phyloP scores from a whole-genome alignment of 2,113 vertebrate species.

The Butorides virescens region DNA sequence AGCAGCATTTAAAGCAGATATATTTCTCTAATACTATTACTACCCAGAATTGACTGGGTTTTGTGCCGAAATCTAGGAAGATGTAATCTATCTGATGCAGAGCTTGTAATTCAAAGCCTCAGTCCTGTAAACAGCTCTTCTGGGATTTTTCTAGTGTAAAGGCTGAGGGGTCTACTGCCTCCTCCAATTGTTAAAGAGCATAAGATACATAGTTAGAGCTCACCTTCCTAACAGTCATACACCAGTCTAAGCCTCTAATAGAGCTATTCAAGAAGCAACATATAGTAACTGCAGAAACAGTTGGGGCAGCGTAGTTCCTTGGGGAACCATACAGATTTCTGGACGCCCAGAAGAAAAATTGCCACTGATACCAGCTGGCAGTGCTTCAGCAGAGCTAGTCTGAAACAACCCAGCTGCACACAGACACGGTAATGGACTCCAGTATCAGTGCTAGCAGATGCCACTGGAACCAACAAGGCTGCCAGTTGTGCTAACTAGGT shows the following conservation, averaged over 20 bases:
- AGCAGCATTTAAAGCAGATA: neutral
- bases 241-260: neutral
- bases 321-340: neutral
- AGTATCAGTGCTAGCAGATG: neutral
- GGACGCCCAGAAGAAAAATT: constrained; percentile 13
- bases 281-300: neutral
- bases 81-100: neutral
- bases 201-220: neutral
- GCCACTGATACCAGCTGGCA: neutral
- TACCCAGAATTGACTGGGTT: neutral
- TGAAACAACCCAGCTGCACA: neutral
- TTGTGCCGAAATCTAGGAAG: neutral
- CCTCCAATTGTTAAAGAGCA: neutral
- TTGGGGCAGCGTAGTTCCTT: neutral
- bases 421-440: neutral
- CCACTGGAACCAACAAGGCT: neutral
- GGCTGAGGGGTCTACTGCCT: neutral
- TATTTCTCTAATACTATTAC: neutral
- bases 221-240: neutral
- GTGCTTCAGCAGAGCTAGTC: neutral
- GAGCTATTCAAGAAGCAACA: neutral
- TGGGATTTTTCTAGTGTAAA: constrained; percentile 9
- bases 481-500: neutral
- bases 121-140: neutral
- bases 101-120: neutral